phyloP scores from a whole-genome alignment of 2,888 invertebrate genomes.

The Neoaliturus tenellus region DNA sequence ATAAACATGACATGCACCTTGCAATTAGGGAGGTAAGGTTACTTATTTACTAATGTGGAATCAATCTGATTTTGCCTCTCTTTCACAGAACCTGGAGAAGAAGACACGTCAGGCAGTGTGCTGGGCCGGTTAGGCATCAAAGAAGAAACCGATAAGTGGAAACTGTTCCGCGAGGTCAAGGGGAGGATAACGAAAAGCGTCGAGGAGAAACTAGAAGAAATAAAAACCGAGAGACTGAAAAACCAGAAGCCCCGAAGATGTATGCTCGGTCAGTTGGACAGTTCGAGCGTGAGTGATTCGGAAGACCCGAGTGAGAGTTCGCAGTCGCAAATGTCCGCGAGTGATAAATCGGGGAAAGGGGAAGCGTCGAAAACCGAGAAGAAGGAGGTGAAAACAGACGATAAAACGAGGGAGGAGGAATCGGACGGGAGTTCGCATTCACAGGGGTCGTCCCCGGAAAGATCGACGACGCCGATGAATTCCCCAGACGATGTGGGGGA shows the following conservation, averaged over 20 bases:
- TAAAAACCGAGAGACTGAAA: constrained; percentile 76
- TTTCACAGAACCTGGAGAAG: not conserved
- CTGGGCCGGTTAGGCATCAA: constrained; percentile 77
- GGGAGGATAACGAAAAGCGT: constrained; percentile 87
- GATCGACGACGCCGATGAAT: constrained; percentile 53
- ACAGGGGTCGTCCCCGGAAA: constrained; percentile 42
- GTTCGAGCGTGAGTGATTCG: constrained; percentile 81
- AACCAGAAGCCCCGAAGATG: constrained; percentile 55
- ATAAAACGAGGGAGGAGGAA: not conserved
- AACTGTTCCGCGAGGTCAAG: constrained; percentile 82
- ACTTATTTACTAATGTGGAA: too few relatives aligned
- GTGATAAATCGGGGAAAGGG: not conserved
- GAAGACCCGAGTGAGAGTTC: constrained; percentile 72
- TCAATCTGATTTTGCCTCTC: too few relatives aligned
- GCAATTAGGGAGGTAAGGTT: too few relatives aligned
- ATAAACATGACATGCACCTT: too few relatives aligned
- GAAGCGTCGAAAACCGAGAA: not conserved
- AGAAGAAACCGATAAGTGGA: constrained; percentile 84
- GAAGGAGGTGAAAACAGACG: constrained; percentile 22
- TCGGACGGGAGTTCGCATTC: constrained; percentile 3
- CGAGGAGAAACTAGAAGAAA: constrained; percentile 84
- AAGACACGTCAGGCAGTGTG: constrained; percentile 66
- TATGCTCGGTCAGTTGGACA: constrained; percentile 71
- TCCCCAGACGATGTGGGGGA: not conserved
- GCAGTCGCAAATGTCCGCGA: not conserved